Base-by-base conservation (phyloP, 1,140 invertebrate genomes). In the Caligus rogercresseyi region DNA sequence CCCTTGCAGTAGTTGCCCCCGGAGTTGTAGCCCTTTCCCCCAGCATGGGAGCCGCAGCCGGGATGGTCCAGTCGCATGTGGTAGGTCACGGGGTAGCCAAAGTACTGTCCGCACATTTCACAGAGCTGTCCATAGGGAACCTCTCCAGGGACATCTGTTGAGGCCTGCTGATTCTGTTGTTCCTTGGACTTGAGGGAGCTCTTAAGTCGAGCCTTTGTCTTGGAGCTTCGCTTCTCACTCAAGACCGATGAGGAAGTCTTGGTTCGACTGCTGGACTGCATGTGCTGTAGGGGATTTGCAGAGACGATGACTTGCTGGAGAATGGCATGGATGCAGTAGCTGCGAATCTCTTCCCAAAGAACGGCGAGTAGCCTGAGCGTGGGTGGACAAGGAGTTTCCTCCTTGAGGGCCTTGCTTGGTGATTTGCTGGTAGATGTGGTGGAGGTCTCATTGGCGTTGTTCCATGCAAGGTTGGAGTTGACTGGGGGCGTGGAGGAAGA, bases 11-110 rank as follows among this genome's bases (percentile, higher is more conserved):
- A 89, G 69, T 82, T 85, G 11, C 88, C 87, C 31, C 80, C 81
- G 63, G 81, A 85, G 70, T 90, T 90, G 72, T 91, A 92, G 1
- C 89, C 89, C 71, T 88, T 87, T 1, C 87, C 84, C 13, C 81
- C 81, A n/a, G 88, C 83, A 65, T 85, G 81, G 68, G 81, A 81
- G 0, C 88, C 87, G 73, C 92, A 95, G 0, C 92, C 92, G 1
- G 86, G 85, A 77, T 96, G 92, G 51, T 80, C 74, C 67, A 83
- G 80, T 54, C 85, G 78, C 88, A 97, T 92, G 72, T 97, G 92
- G 67, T 88, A 86, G 0, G 87, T 92, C 0, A 95, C 79, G 0
- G 88, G 87, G 74, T 84, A 81, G 60, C 86, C 79, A 69, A 83
- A 81, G 70, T 77, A 77, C 56, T 81, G 75, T 3, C 84, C 87